Conservation (phyloP, 2,113 vertebrate genomes). For the Ciconia stormi region DNA sequence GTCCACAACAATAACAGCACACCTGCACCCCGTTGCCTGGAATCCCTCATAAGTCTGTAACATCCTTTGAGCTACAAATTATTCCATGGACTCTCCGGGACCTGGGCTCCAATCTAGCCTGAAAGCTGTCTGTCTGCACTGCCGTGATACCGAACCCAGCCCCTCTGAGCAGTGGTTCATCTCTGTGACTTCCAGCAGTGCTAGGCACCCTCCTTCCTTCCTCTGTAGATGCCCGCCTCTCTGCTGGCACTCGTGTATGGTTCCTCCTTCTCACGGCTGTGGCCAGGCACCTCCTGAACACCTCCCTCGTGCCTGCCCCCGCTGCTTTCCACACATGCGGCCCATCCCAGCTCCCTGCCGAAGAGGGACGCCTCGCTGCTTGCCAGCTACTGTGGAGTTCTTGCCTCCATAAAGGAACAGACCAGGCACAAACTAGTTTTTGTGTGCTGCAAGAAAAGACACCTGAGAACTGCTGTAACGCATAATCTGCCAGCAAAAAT, state of each 20-base stretch:
- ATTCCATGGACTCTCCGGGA: neutral
- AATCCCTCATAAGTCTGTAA: neutral
- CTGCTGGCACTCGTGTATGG: rapidly evolving
- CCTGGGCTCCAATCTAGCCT: neutral
- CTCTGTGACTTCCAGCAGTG: neutral
- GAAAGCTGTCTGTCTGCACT: neutral
- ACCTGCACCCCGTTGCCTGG: neutral
- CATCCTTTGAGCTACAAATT: neutral
- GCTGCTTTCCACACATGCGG: neutral
- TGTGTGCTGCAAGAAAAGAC: neutral
- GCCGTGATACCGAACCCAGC: neutral
- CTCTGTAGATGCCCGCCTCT: neutral
- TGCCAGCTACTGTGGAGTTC: neutral
- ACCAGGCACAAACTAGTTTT: neutral
- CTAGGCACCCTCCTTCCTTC: neutral
- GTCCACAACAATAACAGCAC: neutral
- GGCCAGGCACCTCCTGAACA: neutral
- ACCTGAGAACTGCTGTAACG: neutral
- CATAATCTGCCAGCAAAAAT: neutral
- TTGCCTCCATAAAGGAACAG: neutral
- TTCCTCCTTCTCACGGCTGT: neutral
- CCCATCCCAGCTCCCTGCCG: neutral
- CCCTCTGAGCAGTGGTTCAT: neutral
- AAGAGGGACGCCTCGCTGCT: neutral
- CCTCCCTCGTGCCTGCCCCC: neutral